A percentile compares a stretch with the other conserved stretches of the same genome.
These are phyloP conservation scores for Ivindomyrus marchei DNA, from an alignment of 2,113 vertebrate species.

Conservation along the genomic window DNA sequence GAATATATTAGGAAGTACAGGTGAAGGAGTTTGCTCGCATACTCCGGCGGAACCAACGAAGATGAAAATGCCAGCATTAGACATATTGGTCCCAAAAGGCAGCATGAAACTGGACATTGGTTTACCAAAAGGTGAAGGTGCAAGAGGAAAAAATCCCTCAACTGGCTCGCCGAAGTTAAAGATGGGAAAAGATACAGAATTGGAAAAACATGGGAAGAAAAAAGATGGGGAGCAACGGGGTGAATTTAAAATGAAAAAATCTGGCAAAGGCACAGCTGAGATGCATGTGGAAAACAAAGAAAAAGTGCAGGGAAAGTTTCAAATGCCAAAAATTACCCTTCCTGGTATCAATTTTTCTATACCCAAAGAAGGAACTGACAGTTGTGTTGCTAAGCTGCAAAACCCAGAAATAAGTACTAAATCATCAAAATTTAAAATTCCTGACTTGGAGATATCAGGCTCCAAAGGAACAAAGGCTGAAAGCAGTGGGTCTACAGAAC, in stretches of 20 bases:
- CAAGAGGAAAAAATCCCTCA: slow-evolving; percentile 53
- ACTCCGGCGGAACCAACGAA: slow-evolving; percentile 33
- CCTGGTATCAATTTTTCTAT: slow-evolving; percentile 37
- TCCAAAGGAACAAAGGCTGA: slow-evolving; percentile 41
- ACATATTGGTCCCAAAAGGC: slow-evolving; percentile 42
- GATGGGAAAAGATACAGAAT: slow-evolving; percentile 26
- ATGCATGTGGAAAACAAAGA: background rate
- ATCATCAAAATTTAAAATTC: slow-evolving; percentile 44
- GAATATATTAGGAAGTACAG: slow-evolving; percentile 38
- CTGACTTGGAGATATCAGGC: slow-evolving; percentile 47
- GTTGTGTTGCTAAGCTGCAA: background rate
- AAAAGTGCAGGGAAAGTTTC: slow-evolving; percentile 34
- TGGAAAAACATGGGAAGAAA: slow-evolving; percentile 34
- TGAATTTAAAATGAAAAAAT: slow-evolving; percentile 37
- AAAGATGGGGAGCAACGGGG: slow-evolving; percentile 20
- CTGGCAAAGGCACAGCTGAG: slow-evolving; percentile 18
- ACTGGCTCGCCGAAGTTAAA: slow-evolving; percentile 58
- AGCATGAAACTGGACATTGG: slow-evolving; percentile 46
- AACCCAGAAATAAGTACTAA: slow-evolving; percentile 24
- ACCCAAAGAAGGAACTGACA: background rate
- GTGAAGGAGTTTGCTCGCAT: background rate
- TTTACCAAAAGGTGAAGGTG: slow-evolving; percentile 36
- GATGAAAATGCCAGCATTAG: slow-evolving; percentile 49
- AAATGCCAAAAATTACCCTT: slow-evolving; percentile 44
- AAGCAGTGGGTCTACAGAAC: slow-evolving; percentile 23